Base-by-base conservation (phyloP, 53 echinoderm and acorn worm species). In the Antedon mediterranea region DNA sequence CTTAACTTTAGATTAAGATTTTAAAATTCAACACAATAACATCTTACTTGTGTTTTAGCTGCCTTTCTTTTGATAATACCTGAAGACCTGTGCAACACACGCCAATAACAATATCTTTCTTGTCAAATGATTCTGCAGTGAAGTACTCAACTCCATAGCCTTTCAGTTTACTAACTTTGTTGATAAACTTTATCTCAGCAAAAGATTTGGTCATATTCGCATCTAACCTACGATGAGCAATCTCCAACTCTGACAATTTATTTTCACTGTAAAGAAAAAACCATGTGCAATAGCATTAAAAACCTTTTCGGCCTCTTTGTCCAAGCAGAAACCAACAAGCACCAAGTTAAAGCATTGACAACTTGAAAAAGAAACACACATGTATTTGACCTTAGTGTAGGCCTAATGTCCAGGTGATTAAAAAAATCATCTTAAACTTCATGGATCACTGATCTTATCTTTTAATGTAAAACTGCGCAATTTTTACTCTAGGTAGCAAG, bases 91-190 rank as follows among this genome's bases (percentile, higher is more conserved):
- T 82, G 3, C 78, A 86, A 72, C 83, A 84, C 4, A 97, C 97
- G 0, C 97, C 97, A 32, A 97, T 86, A 41, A 91, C 91, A 6
- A 92, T 92, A 26, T 80, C 88, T 9, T 72, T 76, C 75, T 89
- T 83, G 31, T 92, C 92, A 80, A 84, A 89, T 33, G 87, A 92
- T 84, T 91, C 91, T 0, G 91, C 97, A 2, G 82, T 43, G 75
- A 97, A 97, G 77, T 89, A 97, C 73, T 97, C 97, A 44, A 97
- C 97, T 0, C 97, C 97, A 30, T 97, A 97, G 14, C 91, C 91
- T 0, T 80, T 77, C 74, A 97, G 79, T 73, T 89, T 83, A 72
- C 86, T 89, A 32, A 97, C 84, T 37, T 79, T 81, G 77, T 85
- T 80, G 71, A 97, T 87, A 80, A 97, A 89, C 84, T 97, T 87